Evolutionary conservation across 2,113 vertebrate genomes (phyloP).

Genomic region (Abramis brama): DNA sequence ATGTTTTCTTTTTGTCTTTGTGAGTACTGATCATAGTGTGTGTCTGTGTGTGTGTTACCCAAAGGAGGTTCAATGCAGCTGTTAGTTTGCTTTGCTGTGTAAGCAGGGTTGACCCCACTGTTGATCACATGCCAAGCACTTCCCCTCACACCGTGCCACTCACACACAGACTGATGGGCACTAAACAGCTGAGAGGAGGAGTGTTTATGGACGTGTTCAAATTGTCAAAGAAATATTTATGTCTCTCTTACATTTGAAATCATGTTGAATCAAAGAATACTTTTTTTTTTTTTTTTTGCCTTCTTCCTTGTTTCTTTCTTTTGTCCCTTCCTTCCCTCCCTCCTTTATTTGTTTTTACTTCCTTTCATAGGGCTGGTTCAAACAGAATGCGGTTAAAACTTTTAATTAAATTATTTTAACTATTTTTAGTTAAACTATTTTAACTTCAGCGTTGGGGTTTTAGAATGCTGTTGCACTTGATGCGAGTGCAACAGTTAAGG

Average conservation of each 20-base stretch:
- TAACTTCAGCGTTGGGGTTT: too few species aligned
- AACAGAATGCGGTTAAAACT: too few species aligned
- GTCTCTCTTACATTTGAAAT: background rate
- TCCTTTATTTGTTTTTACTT: background rate
- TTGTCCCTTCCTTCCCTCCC: background rate
- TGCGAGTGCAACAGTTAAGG: too few species aligned
- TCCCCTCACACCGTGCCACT: background rate
- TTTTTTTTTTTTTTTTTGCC: too few species aligned
- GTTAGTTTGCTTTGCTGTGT: slow-evolving; percentile 35
- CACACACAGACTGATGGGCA: background rate
- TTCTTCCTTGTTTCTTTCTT: background rate
- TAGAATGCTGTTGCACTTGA: too few species aligned
- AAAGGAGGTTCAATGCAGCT: slow-evolving; percentile 30
- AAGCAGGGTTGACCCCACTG: slow-evolving; percentile 32
- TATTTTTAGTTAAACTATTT: too few species aligned
- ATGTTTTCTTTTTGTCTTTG: background rate
- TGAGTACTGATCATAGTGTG: background rate
- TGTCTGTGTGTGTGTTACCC: slow-evolving; percentile 18
- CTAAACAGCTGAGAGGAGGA: background rate
- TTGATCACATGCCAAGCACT: slow-evolving; percentile 30
- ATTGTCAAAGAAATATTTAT: background rate
- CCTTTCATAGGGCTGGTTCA: too few species aligned
- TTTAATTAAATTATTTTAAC: too few species aligned
- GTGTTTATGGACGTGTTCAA: background rate
- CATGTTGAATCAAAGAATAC: background rate